Percentiles rank a stretch among this genome's conserved stretches.
phyloP scores from a whole-genome alignment of 2,888 invertebrate species.

The Mesorhabditis sp. region DNA sequence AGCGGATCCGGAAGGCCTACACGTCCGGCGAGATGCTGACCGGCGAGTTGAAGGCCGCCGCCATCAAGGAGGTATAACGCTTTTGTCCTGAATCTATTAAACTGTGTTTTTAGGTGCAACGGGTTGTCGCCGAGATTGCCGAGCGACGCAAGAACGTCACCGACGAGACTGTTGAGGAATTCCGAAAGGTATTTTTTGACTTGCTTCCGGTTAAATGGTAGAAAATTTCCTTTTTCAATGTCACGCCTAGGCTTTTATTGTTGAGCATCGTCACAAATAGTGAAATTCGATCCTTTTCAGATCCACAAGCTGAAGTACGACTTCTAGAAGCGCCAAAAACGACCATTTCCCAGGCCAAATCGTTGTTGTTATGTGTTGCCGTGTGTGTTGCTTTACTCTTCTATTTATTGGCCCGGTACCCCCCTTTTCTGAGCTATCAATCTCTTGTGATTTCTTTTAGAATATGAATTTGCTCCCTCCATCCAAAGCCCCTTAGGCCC shows the following conservation, averaged over 20 bases:
- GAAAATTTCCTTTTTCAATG: too few species aligned
- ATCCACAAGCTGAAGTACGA: constrained; percentile 1
- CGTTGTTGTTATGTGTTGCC: too few species aligned
- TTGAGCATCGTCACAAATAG: too few species aligned
- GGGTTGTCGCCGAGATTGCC: constrained; percentile 77
- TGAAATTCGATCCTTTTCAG: neutral
- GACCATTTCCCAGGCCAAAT: too few species aligned
- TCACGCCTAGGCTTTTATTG: too few species aligned
- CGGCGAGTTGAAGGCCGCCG: constrained; percentile 86
- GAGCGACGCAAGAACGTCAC: constrained; percentile 75
- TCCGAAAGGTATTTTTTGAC: constrained; percentile 70
- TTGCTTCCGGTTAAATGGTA: too few species aligned
- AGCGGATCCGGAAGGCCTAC: constrained; percentile 74
- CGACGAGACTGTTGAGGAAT: constrained; percentile 77
- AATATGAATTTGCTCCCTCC: too few species aligned
- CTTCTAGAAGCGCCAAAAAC: neutral
- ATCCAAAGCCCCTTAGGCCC: too few species aligned
- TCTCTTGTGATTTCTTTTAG: too few species aligned
- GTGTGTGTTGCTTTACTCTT: too few species aligned
- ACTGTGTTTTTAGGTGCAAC: constrained; percentile 7
- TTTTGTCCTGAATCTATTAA: neutral
- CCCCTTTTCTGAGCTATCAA: too few species aligned
- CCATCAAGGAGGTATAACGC: constrained; percentile 69
- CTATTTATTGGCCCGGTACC: too few species aligned
- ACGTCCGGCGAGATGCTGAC: constrained; percentile 83